These are phyloP conservation scores for Acanthiza pusilla DNA, from an alignment of 2,797 vertebrate species.

Conservation along the genomic window DNA sequence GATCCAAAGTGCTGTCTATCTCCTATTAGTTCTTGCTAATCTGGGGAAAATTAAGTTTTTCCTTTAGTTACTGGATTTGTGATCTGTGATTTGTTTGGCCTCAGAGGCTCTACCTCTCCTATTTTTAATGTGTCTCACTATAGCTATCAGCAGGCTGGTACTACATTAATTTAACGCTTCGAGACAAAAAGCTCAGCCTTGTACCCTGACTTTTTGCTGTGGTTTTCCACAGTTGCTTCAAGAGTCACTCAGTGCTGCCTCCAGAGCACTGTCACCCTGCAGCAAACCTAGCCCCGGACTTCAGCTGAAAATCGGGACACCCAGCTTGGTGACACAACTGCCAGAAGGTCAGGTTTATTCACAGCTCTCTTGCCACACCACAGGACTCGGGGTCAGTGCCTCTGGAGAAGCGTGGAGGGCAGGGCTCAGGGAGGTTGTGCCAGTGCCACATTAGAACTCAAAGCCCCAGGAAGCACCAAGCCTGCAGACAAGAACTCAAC, in stretches of 20 bases:
- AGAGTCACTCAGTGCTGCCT: too few species aligned
- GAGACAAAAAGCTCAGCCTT: too few species aligned
- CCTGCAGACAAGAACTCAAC: background rate
- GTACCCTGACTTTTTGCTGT: too few species aligned
- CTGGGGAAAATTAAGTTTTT: background rate
- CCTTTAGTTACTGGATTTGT: background rate
- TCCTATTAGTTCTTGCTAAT: background rate
- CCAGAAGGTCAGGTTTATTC: background rate
- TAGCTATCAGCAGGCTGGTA: too few species aligned
- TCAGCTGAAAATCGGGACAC: background rate
- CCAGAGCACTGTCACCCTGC: too few species aligned
- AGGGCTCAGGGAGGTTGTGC: background rate
- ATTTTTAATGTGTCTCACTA: too few species aligned
- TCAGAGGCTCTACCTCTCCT: too few species aligned
- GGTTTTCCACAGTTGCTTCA: too few species aligned
- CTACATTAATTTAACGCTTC: too few species aligned
- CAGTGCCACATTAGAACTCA: background rate
- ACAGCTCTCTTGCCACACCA: too few species aligned
- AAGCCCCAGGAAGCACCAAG: background rate
- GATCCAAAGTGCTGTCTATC: background rate
- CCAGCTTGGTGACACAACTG: background rate
- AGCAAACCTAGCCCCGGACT: too few species aligned
- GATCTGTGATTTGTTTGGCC: background rate
- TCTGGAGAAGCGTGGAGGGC: background rate
- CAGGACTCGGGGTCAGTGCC: background rate